Base-by-base conservation (phyloP, 1,140 invertebrate genomes). In the Drosophila nikananu region DNA sequence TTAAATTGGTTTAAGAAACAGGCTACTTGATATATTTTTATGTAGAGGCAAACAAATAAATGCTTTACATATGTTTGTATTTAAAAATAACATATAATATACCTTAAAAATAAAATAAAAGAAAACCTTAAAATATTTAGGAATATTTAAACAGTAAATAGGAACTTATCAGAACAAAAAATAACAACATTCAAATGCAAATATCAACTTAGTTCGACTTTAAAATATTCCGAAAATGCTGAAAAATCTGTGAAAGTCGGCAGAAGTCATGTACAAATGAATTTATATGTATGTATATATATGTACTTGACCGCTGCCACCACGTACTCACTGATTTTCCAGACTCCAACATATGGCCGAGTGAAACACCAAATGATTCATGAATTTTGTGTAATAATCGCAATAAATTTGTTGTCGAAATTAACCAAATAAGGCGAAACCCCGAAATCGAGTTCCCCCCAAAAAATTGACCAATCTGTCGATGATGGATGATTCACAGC, bases 361-460 rank as follows among this genome's bases (percentile, higher is more conserved):
- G 5, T 55, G 12, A 37, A 57, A 30, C 19, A 41, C n/a, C 35
- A 37, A 52, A 51, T 73, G 70, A 63, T 46, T 72, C 67, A 59
- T 55, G 19, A 15, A 49, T 55, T 37, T 73, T 32, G 55, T 77
- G 74, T 60, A 77, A 83, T 64, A 79, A 52, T 68, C 49, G 27
- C 35, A 75, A 80, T 70, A 62, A 46, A 61, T 72, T 64, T 59
- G 46, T 32, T 52, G 7, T 30, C 5, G 37, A 48, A 80, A 64
- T 77, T 80, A 48, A 58, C 81, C 81, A 84, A 77, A 77, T 65
- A 80, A 64, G 81, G 81, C 21, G 35, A 72, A 72, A 58, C 57
- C 6, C 19, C 51, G 23, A 68, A 58, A 49, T 70, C 81, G 66
- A 80, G 76, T 64, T 80, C 49, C 44, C 30, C 52, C n/a, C 7